Conservation (phyloP, 2,888 invertebrate species). For the Amphiduros pacificus region DNA sequence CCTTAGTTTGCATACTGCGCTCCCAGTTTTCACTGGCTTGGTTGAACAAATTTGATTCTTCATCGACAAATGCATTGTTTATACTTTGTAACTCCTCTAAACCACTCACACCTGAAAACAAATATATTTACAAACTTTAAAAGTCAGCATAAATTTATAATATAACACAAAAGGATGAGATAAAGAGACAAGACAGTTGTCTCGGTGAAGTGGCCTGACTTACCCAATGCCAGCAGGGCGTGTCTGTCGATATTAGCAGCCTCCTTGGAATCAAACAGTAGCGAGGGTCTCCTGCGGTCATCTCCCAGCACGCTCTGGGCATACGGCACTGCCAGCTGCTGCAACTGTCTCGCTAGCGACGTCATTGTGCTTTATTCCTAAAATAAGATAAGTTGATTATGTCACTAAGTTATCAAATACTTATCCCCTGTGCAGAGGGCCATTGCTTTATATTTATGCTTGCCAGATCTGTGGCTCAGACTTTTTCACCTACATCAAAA, state of each 20-base stretch:
- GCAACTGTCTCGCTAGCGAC: constrained; percentile 59
- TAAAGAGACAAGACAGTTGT: too few relatives aligned
- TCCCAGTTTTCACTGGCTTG: constrained; percentile 77
- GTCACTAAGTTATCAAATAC: too few relatives aligned
- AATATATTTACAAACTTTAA: not conserved
- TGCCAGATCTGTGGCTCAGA: too few relatives aligned
- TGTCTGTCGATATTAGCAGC: constrained; percentile 84
- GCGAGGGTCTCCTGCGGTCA: constrained; percentile 67
- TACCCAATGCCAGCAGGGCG: constrained; percentile 83
- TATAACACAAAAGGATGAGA: not conserved
- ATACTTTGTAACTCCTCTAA: constrained; percentile 78
- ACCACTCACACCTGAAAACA: constrained; percentile 71
- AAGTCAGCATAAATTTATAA: not conserved
- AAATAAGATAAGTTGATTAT: too few relatives aligned
- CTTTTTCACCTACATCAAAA: too few relatives aligned
- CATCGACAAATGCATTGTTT: constrained; percentile 74
- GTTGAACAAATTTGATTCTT: constrained; percentile 77
- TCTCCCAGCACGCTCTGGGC: constrained; percentile 44
- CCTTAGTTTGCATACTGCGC: constrained; percentile 73
- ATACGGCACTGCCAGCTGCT: constrained; percentile 57
- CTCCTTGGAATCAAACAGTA: constrained; percentile 87
- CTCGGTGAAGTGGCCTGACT: too few relatives aligned
- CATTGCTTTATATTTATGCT: too few relatives aligned
- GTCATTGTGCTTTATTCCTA: too few relatives aligned
- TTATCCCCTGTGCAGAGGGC: too few relatives aligned